These are phyloP conservation scores for Melanargia galathea DNA, from an alignment of 2,888 invertebrate genomes.

Conservation along the genomic window DNA sequence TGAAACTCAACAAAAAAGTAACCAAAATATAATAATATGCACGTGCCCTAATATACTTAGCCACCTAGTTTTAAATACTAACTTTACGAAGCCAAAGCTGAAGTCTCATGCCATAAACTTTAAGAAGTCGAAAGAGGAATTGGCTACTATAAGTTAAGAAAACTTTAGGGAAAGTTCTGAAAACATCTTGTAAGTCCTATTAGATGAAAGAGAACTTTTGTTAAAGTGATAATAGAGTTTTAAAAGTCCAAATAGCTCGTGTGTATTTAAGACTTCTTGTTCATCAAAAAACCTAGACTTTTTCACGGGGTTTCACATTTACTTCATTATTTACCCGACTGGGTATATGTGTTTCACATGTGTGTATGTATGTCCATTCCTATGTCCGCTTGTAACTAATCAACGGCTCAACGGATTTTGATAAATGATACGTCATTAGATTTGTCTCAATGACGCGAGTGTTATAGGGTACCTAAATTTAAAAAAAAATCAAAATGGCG, in stretches of 20 bases:
- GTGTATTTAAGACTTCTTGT: neutral
- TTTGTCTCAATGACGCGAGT: no score
- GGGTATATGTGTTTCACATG: no score
- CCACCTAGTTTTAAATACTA: neutral
- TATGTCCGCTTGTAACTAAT: no score
- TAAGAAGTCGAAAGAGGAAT: neutral
- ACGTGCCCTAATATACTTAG: neutral
- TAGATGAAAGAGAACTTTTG: constrained; percentile 15
- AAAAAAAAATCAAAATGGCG: no score
- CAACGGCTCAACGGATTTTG: no score
- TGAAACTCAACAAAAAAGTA: neutral
- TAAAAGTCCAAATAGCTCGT: constrained; percentile 4
- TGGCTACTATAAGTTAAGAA: neutral
- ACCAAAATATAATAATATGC: neutral
- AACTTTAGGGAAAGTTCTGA: constrained; percentile 5
- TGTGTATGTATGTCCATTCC: no score
- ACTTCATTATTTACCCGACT: no score
- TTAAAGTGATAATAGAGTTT: constrained; percentile 7
- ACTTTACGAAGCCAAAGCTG: neutral
- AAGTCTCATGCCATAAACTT: constrained; percentile 8
- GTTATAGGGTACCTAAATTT: no score
- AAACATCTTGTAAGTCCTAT: constrained; percentile 21
- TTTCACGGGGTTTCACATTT: no score
- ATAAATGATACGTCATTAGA: no score
- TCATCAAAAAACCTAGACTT: neutral